Evolutionary conservation across 2,113 vertebrate genomes (phyloP).

Genomic region (Burhinus oedicnemus): DNA sequence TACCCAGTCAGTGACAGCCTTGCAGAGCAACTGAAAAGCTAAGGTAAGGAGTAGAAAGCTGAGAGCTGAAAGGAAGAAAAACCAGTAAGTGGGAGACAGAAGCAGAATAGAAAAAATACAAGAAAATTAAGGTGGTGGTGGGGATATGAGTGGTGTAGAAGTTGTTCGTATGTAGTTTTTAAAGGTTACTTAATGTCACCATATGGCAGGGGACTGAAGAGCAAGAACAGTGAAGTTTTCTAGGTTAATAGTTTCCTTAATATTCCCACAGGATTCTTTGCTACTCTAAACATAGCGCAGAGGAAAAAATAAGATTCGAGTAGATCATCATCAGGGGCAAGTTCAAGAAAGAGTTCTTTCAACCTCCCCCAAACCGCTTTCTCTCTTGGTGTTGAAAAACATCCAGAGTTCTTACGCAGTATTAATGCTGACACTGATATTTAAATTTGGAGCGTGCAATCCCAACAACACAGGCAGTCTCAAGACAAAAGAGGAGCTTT

Average conservation of each 20-base stretch:
- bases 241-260: conserved; percentile 65
- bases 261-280: conserved; percentile 52
- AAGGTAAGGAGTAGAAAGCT: neutral
- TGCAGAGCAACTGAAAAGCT: neutral
- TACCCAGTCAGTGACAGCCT: neutral
- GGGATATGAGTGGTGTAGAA: neutral
- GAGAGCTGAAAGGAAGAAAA: neutral
- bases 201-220: neutral
- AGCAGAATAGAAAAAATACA: neutral
- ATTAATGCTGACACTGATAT: neutral
- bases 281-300: conserved; percentile 53
- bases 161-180: neutral
- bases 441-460: neutral
- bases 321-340: conserved; percentile 23
- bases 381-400: neutral
- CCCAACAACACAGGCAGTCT: neutral
- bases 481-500: neutral
- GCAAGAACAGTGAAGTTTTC: conserved; percentile 52
- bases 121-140: neutral
- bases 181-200: conserved; percentile 18
- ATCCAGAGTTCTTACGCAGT: neutral
- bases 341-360: conserved; percentile 33
- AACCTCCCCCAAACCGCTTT: neutral
- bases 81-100: neutral
- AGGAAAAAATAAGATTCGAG: conserved; percentile 34